Percentiles rank a stretch among this genome's conserved stretches.
Conservation (phyloP, 2,797 vertebrate genomes). For the Cirrhinus molitorella region DNA sequence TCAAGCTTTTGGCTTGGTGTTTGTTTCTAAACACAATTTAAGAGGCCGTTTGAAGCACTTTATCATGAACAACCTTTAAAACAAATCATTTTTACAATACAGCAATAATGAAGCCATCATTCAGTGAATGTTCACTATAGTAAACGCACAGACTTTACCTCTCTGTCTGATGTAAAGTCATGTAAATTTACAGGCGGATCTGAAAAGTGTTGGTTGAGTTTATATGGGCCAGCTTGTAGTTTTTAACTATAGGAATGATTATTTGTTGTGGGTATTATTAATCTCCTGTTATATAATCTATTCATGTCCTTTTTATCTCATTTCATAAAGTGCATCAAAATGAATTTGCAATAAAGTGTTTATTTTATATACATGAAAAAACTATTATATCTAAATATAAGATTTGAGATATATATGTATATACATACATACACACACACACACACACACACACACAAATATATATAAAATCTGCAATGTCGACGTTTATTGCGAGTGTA, state of each 20-base stretch:
- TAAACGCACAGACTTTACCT: not conserved
- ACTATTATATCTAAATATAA: slow-evolving; percentile 48
- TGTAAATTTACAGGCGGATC: not conserved
- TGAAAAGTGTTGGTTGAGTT: not conserved
- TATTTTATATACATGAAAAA: slow-evolving; percentile 70
- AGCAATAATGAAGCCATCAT: slow-evolving; percentile 40
- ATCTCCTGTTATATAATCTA: slow-evolving; percentile 10
- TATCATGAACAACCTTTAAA: slow-evolving; percentile 15
- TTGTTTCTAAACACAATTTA: not conserved
- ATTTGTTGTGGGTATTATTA: not conserved
- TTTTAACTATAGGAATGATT: not conserved
- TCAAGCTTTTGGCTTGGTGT: not conserved
- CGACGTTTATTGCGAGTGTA: slow-evolving; percentile 11
- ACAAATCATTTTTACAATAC: not conserved
- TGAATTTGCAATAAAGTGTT: slow-evolving; percentile 68
- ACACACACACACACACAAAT: not conserved
- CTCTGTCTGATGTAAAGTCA: not conserved
- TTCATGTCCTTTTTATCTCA: slow-evolving; percentile 20
- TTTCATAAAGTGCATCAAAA: slow-evolving; percentile 50
- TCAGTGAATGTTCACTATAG: not conserved
- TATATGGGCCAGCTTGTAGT: not conserved
- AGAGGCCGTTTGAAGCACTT: slow-evolving; percentile 21
- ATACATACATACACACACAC: too few species aligned
- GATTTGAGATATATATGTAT: slow-evolving; percentile 64
- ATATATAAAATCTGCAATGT: slow-evolving; percentile 55